These are phyloP conservation scores for Apteryx mantelli DNA, from an alignment of 2,113 vertebrate genomes.

Conservation along the genomic window DNA sequence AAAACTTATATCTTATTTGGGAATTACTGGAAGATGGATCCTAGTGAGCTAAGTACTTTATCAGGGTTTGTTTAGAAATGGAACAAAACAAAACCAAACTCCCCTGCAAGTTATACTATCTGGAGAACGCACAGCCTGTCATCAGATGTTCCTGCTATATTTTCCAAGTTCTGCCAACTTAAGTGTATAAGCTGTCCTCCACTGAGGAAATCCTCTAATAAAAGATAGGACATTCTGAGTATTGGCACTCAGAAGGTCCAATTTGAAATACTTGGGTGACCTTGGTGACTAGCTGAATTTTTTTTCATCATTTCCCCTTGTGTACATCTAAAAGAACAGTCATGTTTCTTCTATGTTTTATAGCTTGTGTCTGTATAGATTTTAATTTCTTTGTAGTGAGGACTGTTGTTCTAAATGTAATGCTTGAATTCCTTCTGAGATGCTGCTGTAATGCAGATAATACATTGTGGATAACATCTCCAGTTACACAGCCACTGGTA, in stretches of 20 bases:
- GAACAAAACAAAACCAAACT: not conserved
- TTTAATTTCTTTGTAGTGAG: not conserved
- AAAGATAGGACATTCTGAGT: not conserved
- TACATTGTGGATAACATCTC: not conserved
- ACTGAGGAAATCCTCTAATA: not conserved
- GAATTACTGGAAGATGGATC: not conserved
- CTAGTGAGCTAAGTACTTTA: not conserved
- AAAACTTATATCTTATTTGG: not conserved
- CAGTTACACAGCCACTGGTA: not conserved
- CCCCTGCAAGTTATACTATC: not conserved
- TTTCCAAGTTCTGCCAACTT: not conserved
- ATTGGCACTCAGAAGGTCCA: not conserved
- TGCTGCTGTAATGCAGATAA: not conserved
- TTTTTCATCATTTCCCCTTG: not conserved
- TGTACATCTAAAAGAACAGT: not conserved
- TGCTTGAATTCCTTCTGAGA: not conserved
- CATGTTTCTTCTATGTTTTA: not conserved
- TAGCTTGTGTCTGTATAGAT: not conserved
- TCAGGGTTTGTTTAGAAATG: not conserved
- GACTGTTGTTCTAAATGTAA: not conserved
- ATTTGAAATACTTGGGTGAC: not conserved
- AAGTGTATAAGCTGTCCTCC: not conserved
- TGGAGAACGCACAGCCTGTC: not conserved
- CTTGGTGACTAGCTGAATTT: not conserved
- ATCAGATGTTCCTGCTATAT: not conserved